Base-by-base conservation (phyloP, 1,140 invertebrate genomes). In the Leptoteleia sp. region DNA sequence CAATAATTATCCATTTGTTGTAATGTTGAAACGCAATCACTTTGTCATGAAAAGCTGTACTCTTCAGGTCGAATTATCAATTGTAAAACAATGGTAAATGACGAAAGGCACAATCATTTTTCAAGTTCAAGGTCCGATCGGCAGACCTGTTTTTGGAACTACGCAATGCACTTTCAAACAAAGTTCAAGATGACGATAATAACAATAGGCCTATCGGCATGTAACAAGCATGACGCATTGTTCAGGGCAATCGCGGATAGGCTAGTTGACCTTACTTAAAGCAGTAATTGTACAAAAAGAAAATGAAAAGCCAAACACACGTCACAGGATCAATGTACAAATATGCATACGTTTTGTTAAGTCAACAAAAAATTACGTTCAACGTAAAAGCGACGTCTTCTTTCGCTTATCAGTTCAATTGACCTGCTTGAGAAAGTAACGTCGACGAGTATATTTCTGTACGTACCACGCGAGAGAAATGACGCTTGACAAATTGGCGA, bases 191-290 rank as follows among this genome's bases (percentile, higher is more conserved):
- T 42, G 13, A 45, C 35, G 22, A 48, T 43, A 54, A 71, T 65
- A 71, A 71, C 38, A 45, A 62, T 68, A 54, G 52, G 55, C 67
- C 42, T 78, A 57, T 78, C 22, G 27, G 25, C 3, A 33, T 55
- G 13, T 27, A 68, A 40, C 38, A 5, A 27, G 25, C n/a, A 40
- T 67, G 77, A 70, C 70, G 70, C 64, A 61, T 25, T 78, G 35
- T 4, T n/a, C 45, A 64, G 57, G 27, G 52, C 57, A 77, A 35
- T 72, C 62, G 62, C 59, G 80, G 62, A 82, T 81, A 67, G 35
- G 59, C 71, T 50, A 82, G 80, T 82, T 82, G 76, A 83, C 80
- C 81, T 83, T 82, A 83, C 77, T 83, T 83, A 81, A 80, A 78
- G 57, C 76, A 45, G 33, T 57, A 82, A 81, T 81, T 81, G 72